phyloP scores from a whole-genome alignment of 2,113 vertebrate genomes.

The Serilophus lunatus region DNA sequence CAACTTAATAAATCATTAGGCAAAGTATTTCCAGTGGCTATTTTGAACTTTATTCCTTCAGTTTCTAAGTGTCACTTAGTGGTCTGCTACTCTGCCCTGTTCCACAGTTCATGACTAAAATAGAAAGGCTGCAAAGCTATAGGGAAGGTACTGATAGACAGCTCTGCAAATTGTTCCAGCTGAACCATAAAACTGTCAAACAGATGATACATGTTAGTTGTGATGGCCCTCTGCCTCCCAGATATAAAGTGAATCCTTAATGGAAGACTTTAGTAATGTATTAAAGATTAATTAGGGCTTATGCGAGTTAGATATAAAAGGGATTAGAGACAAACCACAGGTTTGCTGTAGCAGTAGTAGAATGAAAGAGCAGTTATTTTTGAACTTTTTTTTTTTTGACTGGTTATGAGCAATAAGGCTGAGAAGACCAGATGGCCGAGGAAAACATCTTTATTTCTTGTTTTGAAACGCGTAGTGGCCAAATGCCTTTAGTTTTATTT shows the following conservation, averaged over 20 bases:
- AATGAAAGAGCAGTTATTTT: neutral
- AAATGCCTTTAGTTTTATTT: neutral
- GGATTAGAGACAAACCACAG: neutral
- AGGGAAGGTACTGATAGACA: conserved; percentile 47
- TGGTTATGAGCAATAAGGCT: neutral
- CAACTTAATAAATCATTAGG: neutral
- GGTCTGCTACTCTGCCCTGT: neutral
- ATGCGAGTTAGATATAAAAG: neutral
- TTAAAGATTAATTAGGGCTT: conserved; percentile 63
- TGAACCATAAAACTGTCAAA: conserved; percentile 71
- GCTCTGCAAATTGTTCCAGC: conserved; percentile 61
- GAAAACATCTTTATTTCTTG: neutral
- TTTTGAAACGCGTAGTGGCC: neutral
- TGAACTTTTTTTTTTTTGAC: neutral
- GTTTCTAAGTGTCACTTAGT: conserved; percentile 13
- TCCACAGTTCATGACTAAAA: conserved; percentile 32
- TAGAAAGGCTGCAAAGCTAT: conserved; percentile 44
- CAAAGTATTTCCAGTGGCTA: neutral
- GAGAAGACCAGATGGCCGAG: neutral
- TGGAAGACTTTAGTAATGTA: conserved; percentile 46
- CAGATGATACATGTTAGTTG: conserved; percentile 44
- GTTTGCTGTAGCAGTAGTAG: neutral
- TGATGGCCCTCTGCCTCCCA: conserved; percentile 34
- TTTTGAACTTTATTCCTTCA: neutral
- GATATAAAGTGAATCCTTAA: conserved; percentile 57